Evolutionary conservation across 2,797 vertebrate species (phyloP).

Genomic region (Erithacus rubecula): DNA sequence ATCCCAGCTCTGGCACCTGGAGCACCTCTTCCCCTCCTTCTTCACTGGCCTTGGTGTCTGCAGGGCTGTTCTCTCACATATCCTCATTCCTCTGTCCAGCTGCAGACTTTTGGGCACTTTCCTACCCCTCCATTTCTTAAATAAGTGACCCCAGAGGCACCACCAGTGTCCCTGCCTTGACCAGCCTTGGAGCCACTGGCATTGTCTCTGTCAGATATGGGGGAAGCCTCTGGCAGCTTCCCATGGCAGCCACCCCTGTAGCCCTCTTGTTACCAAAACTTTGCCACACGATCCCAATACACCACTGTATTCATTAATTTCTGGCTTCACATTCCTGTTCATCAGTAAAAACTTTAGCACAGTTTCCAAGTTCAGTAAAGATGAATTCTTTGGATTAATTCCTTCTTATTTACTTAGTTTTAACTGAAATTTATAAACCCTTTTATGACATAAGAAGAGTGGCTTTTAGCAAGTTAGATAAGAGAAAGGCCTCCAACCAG

Average conservation of each 20-base stretch:
- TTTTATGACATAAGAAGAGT: not conserved
- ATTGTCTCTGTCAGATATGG: no score
- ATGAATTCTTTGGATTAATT: not conserved
- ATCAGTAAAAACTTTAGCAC: not conserved
- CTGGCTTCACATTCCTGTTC: not conserved
- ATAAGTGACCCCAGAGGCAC: accelerated
- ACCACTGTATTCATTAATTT: not conserved
- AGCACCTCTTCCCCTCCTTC: not conserved
- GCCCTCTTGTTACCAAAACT: not conserved
- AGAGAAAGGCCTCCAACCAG: not conserved
- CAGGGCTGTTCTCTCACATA: not conserved
- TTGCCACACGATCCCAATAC: not conserved
- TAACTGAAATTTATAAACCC: not conserved
- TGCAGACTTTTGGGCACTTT: not conserved
- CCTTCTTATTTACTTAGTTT: not conserved
- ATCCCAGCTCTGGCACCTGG: not conserved
- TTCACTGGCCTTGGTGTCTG: not conserved
- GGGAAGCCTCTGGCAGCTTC: not conserved
- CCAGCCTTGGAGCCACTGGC: accelerated
- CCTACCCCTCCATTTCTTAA: not conserved
- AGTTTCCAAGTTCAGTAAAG: not conserved
- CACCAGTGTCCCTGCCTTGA: not conserved
- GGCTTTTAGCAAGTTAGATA: not conserved
- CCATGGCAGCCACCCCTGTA: not conserved
- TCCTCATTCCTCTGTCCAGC: not conserved